Percentiles rank a stretch among this genome's conserved stretches.
phyloP scores from a whole-genome alignment of 2,888 invertebrate species.

The Phalera bucephala region DNA sequence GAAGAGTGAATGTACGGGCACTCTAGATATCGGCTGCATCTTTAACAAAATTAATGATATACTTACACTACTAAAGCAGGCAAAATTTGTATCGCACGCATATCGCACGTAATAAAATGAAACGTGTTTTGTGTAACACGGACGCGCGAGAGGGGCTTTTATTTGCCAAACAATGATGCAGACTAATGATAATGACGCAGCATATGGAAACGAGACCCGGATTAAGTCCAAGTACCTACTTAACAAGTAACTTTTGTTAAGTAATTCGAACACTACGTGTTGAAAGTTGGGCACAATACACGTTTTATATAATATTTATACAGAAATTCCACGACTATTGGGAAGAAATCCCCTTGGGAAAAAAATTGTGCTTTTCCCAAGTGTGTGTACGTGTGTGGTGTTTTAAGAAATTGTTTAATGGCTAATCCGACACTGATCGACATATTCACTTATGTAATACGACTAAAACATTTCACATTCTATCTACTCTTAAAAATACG shows the following conservation, averaged over 20 bases:
- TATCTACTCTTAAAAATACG: slow-evolving; percentile 18
- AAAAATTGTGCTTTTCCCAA: too few species aligned
- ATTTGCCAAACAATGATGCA: slow-evolving; percentile 5
- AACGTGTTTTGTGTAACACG: slow-evolving; percentile 15
- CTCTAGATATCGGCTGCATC: slow-evolving; percentile 33
- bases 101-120: too few species aligned
- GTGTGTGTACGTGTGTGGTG: too few species aligned
- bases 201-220: slow-evolving; percentile 9
- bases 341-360: too few species aligned
- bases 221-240: background rate
- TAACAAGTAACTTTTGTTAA: too few species aligned
- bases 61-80: slow-evolving; percentile 26
- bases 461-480: slow-evolving; percentile 4
- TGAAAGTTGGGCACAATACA: too few species aligned
- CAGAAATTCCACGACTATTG: too few species aligned
- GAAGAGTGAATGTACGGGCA: slow-evolving; percentile 17
- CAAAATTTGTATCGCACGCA: slow-evolving; percentile 22
- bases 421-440: background rate
- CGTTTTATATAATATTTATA: too few species aligned
- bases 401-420: too few species aligned
- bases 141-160: slow-evolving; percentile 7
- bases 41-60: slow-evolving; percentile 36
- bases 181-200: slow-evolving; percentile 12
- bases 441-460: background rate
- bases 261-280: too few species aligned